phyloP scores from a whole-genome alignment of 1,140 invertebrate genomes.

The Argopecten irradians region DNA sequence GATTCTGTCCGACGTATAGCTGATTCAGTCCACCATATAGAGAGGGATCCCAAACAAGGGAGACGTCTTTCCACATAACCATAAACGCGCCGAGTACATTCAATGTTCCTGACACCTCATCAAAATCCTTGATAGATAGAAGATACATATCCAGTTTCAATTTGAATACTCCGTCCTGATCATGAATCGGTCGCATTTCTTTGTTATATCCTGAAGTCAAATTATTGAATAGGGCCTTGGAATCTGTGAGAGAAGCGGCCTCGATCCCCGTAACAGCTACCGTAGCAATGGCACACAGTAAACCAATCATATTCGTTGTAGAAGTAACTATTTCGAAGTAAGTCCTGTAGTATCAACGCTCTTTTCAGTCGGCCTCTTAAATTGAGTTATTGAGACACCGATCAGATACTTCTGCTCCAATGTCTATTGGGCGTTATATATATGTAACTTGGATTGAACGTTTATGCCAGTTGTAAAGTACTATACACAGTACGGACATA shows the following conservation, averaged over 20 bases:
- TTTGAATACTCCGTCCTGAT: background rate
- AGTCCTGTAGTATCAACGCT: too few relatives aligned
- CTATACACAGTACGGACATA: too few relatives aligned
- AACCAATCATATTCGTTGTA: background rate
- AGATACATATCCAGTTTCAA: background rate
- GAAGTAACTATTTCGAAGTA: too few relatives aligned
- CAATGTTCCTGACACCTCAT: conserved; percentile 33
- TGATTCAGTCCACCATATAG: background rate
- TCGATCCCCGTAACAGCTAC: background rate
- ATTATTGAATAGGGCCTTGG: conserved; percentile 12
- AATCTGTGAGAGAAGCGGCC: background rate
- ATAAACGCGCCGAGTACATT: background rate
- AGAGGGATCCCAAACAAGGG: conserved; percentile 29
- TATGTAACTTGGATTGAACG: too few relatives aligned
- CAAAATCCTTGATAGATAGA: conserved; percentile 31
- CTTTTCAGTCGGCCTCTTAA: too few relatives aligned
- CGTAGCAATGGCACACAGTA: background rate
- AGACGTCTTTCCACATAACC: conserved; percentile 28
- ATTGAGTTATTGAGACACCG: too few relatives aligned
- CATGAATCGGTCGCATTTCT: conserved; percentile 24
- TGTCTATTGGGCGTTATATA: too few relatives aligned
- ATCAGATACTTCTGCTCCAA: too few relatives aligned
- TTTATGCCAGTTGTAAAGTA: too few relatives aligned
- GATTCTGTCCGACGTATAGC: background rate
- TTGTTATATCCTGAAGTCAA: conserved; percentile 14